phyloP scores from a whole-genome alignment of 1,140 invertebrate species.

The Caenorhabditis tropicalis region DNA sequence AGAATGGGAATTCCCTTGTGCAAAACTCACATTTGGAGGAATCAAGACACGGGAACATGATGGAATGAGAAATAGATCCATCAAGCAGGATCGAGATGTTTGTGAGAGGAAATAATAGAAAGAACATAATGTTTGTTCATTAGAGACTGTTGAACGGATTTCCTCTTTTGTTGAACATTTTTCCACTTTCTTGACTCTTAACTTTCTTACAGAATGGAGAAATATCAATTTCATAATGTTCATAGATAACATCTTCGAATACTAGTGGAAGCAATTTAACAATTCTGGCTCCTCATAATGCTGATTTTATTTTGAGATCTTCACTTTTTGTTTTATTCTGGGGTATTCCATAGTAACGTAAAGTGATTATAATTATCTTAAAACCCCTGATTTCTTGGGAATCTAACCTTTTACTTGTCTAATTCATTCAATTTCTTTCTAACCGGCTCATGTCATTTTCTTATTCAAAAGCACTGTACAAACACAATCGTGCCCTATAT shows the following conservation, averaged over 20 bases:
- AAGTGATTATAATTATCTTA: too few relatives aligned
- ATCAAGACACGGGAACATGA: background rate
- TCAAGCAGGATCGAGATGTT: constrained; percentile 15
- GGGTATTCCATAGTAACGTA: too few relatives aligned
- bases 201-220: too few relatives aligned
- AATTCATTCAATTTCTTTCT: background rate
- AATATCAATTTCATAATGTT: too few relatives aligned
- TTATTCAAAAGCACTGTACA: constrained; percentile 17
- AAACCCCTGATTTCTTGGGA: too few relatives aligned
- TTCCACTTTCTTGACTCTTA: background rate
- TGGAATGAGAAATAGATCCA: background rate
- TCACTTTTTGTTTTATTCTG: too few relatives aligned
- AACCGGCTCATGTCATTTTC: constrained; percentile 5
- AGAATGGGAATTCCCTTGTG: background rate
- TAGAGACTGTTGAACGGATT: constrained; percentile 39
- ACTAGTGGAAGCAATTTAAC: too few relatives aligned
- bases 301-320: too few relatives aligned
- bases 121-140: constrained; percentile 8
- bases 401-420: background rate
- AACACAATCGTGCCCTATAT: constrained; percentile 4
- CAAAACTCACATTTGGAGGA: background rate
- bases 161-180: background rate
- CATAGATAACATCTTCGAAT: too few relatives aligned
- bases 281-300: too few relatives aligned
- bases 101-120: background rate